Conservation (phyloP, 2,888 invertebrate species). For the Brachypalpus laphriformis region DNA sequence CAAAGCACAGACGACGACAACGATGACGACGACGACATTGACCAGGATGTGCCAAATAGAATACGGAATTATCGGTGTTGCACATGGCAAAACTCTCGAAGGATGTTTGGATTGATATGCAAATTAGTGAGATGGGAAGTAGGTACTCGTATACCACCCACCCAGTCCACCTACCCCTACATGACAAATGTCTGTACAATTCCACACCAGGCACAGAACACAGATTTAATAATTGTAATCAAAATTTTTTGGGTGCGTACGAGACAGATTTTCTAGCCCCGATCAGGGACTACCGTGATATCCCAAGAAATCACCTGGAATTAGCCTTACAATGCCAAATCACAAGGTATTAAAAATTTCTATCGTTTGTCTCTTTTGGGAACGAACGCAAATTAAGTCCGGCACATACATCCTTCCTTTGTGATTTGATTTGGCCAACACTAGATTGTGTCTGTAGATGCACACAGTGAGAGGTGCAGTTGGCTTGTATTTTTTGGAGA, state of each 20-base stretch:
- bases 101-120: conserved; percentile 67
- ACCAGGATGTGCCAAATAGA: conserved; percentile 69
- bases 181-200: conserved; percentile 30
- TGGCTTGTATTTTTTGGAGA: conserved; percentile 6
- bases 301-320: conserved; percentile 52
- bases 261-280: conserved; percentile 10
- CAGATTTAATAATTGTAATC: conserved; percentile 56
- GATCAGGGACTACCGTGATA: conserved; percentile 12
- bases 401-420: conserved; percentile 25
- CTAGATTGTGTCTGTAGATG: not conserved
- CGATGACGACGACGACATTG: conserved; percentile 42
- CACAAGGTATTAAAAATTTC: conserved; percentile 40
- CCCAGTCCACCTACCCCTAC: conserved; percentile 8
- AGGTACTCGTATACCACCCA: not conserved
- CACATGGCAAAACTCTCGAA: conserved; percentile 61
- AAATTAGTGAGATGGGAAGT: conserved; percentile 55
- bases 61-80: conserved; percentile 69
- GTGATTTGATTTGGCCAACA: conserved; percentile 32
- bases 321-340: conserved; percentile 46
- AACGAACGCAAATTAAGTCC: not conserved
- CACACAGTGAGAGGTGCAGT: conserved; percentile 15
- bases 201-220: not conserved
- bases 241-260: conserved; percentile 41
- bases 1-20: conserved; percentile 17
- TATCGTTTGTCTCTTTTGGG: not conserved